phyloP scores from a whole-genome alignment of 2,797 vertebrate species.

The Enteromius viviparus region DNA sequence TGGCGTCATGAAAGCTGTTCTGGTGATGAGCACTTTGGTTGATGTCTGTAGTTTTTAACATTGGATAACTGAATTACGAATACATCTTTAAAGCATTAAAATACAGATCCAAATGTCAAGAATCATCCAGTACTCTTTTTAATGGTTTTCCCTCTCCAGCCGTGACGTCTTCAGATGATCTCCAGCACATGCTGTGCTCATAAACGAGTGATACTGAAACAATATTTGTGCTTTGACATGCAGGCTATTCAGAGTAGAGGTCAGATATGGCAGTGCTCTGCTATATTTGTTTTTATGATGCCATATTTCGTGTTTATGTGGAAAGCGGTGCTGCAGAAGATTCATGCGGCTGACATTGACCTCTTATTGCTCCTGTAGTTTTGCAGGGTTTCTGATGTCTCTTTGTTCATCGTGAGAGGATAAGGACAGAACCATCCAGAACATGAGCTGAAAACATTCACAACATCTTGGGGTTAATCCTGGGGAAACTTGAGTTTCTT shows the following conservation, averaged over 20 bases:
- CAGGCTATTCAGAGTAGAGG: background rate
- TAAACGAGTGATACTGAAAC: background rate
- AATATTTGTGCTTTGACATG: background rate
- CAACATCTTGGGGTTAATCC: background rate
- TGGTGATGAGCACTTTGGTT: background rate
- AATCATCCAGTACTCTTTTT: background rate
- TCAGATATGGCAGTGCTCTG: background rate
- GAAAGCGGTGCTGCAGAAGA: background rate
- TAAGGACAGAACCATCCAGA: no score
- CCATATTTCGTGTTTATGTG: conserved; percentile 31
- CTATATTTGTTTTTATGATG: conserved; percentile 37
- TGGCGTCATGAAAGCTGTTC: background rate
- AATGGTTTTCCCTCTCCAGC: background rate
- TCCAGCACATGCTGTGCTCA: background rate
- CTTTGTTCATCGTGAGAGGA: background rate
- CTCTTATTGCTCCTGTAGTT: background rate
- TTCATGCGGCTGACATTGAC: background rate
- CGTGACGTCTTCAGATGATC: background rate
- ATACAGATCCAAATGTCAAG: background rate
- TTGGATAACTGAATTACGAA: background rate
- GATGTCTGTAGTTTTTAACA: background rate
- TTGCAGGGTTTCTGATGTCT: background rate
- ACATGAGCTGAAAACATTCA: no score
- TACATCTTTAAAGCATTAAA: background rate
- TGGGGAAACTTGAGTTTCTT: background rate